These are phyloP conservation scores for Aphelinus certus DNA, from an alignment of 1,140 invertebrate species.

Conservation along the genomic window DNA sequence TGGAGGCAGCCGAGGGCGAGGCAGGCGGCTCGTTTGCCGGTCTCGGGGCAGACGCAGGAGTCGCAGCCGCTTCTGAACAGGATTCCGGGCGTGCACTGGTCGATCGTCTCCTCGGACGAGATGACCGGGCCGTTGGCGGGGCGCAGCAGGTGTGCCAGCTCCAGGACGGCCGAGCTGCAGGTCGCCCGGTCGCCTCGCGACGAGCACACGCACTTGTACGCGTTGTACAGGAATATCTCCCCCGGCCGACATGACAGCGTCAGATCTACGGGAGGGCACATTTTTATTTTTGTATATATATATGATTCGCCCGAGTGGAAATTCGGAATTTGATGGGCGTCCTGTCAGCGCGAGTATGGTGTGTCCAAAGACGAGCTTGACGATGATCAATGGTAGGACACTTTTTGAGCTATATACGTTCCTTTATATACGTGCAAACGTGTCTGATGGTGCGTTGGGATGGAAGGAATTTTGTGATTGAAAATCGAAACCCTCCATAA, in stretches of 20 bases:
- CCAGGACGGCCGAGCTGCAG: slow-evolving; percentile 6
- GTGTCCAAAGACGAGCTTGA: no score
- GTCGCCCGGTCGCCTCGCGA: background rate
- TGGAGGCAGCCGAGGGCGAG: background rate
- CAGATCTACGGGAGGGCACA: background rate
- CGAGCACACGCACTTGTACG: slow-evolving; percentile 13
- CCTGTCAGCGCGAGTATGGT: no score
- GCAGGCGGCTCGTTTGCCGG: background rate
- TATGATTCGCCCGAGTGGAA: no score
- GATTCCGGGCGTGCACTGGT: slow-evolving; percentile 10
- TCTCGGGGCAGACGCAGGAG: slow-evolving; percentile 16
- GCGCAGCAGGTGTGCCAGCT: slow-evolving; percentile 9
- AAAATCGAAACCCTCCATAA: no score
- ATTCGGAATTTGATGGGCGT: no score
- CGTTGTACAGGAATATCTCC: slow-evolving; percentile 5
- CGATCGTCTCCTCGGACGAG: background rate
- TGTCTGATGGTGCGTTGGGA: no score
- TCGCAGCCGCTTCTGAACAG: slow-evolving; percentile 14
- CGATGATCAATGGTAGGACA: no score
- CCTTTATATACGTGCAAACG: no score
- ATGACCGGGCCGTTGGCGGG: slow-evolving; percentile 2
- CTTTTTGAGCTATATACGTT: no score
- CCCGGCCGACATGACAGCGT: background rate
- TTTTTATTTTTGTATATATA: no score
- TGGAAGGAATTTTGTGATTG: no score